Evolutionary conservation across 2,113 vertebrate species (phyloP), one percentile per base, ranked within the genome.

Genomic region (Vulpes lagopus): DNA sequence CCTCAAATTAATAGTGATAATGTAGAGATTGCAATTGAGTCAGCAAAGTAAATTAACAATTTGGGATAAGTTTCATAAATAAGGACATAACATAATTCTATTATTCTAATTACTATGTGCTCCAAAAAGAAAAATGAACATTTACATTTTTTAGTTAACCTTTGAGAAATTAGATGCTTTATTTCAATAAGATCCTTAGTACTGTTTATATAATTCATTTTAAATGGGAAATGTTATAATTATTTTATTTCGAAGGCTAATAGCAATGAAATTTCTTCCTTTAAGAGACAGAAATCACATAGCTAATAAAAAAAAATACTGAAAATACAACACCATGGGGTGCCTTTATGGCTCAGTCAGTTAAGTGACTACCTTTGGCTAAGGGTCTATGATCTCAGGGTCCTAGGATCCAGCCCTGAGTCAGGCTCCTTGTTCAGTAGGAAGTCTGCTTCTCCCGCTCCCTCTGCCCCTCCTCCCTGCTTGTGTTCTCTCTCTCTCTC

Each of bases 71-170:
- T 79, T 92, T 76, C 8, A 92, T 49, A 83, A 83, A 38, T 92
- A 76, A 81, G 12, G 10, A 73, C 5, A 65, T 20, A 7, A 3
- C 23, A 81, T 89, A 90, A 73, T 73, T 91, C 15, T 83, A 51
- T 88, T 96, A 95, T 38, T 94, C 86, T 90, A 96, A 94, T 89
- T 84, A 90, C 3, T 16, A 86, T 53, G 11, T 80, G 1, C 16
- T 90, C 30, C 12, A 84, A 64, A 27, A 59, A 87, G 38, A 73
- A 87, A 96, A 81, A 16, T 65, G 62, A 94, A 57, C 27, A 71
- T 84, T 51, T 16, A 73, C 84, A 35, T 73, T 78, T 98, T 94
- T 76, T 51, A 86, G 49, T 86, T 89, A 85, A 59, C 62, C n/a
- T 17, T 87, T 94, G 43, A 86, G 22, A 94, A 96, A 93, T 74